A percentile compares a stretch with the other conserved stretches of the same genome.
These are phyloP conservation scores for Dasysyrphus albostriatus DNA, from an alignment of 2,888 invertebrate species.

Conservation along the genomic window DNA sequence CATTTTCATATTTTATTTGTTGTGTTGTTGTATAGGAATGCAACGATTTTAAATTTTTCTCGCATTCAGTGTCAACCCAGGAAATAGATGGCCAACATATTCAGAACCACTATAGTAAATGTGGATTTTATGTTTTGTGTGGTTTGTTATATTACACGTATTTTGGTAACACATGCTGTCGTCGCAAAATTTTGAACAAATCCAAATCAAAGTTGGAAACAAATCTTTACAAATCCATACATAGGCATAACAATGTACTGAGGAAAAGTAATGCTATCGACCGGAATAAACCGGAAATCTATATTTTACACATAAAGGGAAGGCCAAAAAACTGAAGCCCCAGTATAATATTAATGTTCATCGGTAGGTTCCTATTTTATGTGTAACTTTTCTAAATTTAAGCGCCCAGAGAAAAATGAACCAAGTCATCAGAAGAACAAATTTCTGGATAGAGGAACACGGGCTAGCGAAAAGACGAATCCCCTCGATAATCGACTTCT, in stretches of 20 bases:
- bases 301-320: background rate
- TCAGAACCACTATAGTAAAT: background rate
- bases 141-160: background rate
- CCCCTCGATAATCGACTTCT: too few relatives aligned
- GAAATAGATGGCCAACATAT: conserved; percentile 65
- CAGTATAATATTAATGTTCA: too few relatives aligned
- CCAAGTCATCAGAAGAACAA: too few relatives aligned
- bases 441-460: too few relatives aligned
- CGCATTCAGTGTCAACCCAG: conserved; percentile 64
- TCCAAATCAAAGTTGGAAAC: conserved; percentile 3
- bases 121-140: background rate
- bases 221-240: background rate
- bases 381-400: too few relatives aligned
- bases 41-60: conserved; percentile 15
- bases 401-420: too few relatives aligned
- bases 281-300: background rate
- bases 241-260: too few relatives aligned
- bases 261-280: background rate
- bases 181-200: conserved; percentile 16
- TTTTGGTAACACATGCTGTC: conserved; percentile 22
- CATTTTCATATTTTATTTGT: background rate
- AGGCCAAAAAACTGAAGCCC: background rate
- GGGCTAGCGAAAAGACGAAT: too few relatives aligned
- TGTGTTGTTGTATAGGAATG: background rate
- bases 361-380: too few relatives aligned